Conservation (phyloP, 2,113 vertebrate species). For the Epinephelus lanceolatus region DNA sequence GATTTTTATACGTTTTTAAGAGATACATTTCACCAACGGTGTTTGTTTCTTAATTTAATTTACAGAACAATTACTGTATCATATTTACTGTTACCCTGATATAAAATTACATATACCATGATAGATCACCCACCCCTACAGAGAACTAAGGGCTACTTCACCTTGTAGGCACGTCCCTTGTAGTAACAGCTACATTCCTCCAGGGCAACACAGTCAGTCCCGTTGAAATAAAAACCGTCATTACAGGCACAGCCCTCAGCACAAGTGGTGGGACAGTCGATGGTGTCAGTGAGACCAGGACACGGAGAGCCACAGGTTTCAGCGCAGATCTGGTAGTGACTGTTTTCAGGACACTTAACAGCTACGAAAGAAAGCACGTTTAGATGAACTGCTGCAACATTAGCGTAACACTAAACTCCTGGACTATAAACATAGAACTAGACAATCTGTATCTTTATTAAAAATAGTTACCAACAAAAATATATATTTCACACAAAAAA, state of each 20-base stretch:
- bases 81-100: too few species aligned
- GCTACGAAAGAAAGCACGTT: constrained; percentile 22
- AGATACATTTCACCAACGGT: too few species aligned
- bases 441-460: background rate
- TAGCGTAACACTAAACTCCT: background rate
- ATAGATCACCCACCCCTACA: background rate
- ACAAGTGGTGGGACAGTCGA: constrained; percentile 17
- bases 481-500: background rate
- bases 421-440: background rate
- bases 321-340: constrained; percentile 52
- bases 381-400: background rate
- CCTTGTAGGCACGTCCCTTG: constrained; percentile 41
- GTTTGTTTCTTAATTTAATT: too few species aligned
- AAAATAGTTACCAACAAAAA: background rate
- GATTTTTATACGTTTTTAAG: background rate
- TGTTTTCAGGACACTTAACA: constrained; percentile 40
- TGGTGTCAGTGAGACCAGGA: background rate
- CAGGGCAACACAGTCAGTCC: constrained; percentile 19
- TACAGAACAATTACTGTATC: too few species aligned
- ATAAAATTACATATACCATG: too few species aligned
- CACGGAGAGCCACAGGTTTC: constrained; percentile 34
- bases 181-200: constrained; percentile 43
- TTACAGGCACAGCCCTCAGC: constrained; percentile 50
- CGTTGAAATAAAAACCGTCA: constrained; percentile 34
- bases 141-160: background rate